A percentile compares a stretch with the other conserved stretches of the same genome.
phyloP scores from a whole-genome alignment of 2,888 invertebrate genomes.

The Spodoptera exigua region DNA sequence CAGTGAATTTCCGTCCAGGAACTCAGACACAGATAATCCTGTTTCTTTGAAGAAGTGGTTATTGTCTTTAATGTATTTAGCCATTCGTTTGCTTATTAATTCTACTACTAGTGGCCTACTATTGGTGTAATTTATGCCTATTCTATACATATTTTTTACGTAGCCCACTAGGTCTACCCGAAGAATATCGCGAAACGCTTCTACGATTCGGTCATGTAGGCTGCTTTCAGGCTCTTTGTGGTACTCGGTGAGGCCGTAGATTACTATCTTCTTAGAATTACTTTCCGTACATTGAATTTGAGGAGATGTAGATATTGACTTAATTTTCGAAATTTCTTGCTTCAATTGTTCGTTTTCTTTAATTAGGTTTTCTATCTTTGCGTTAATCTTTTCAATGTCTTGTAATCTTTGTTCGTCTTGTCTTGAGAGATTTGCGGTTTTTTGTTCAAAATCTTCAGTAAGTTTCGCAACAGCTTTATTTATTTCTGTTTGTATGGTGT shows the following conservation, averaged over 20 bases:
- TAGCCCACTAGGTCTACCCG: not conserved
- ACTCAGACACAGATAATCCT: not conserved
- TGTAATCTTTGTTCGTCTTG: conserved; percentile 4
- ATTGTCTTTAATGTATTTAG: conserved; percentile 1
- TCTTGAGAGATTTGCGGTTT: not conserved
- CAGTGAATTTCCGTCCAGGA: not conserved
- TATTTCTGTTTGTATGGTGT: not conserved
- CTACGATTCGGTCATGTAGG: not conserved
- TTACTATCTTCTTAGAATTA: conserved; percentile 6
- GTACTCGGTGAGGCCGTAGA: conserved; percentile 8
- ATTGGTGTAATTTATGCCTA: not conserved
- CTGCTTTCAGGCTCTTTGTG: not conserved
- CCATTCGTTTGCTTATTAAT: conserved; percentile 1
- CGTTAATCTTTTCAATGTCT: conserved; percentile 1
- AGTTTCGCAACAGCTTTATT: not conserved
- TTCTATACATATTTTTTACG: not conserved
- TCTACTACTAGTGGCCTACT: conserved; percentile 1
- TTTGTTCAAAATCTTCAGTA: not conserved
- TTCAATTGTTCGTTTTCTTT: conserved; percentile 2
- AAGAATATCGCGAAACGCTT: not conserved
- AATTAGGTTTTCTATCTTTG: conserved; percentile 7
- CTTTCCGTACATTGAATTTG: not conserved
- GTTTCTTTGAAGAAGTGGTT: not conserved
- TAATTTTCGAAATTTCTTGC: not conserved
- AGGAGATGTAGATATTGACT: not conserved